phyloP scores from a whole-genome alignment of 2,797 vertebrate genomes.

The Brachymystax lenok region DNA sequence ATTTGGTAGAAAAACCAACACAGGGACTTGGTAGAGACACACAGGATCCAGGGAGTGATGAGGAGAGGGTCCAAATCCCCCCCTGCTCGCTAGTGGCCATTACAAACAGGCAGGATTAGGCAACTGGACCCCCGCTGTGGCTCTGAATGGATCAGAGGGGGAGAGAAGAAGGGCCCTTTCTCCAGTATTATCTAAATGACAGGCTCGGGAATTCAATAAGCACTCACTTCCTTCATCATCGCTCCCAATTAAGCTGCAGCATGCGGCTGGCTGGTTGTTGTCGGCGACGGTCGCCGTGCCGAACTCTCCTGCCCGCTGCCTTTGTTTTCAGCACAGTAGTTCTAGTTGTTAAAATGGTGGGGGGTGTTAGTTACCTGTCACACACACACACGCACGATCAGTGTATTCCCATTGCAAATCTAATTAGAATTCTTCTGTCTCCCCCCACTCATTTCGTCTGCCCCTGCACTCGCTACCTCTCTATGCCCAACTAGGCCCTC shows the following conservation, averaged over 20 bases:
- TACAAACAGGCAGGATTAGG: slow-evolving; percentile 66
- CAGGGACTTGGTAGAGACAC: not conserved
- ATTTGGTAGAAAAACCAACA: slow-evolving; percentile 63
- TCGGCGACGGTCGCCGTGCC: slow-evolving; percentile 47
- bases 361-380: not conserved
- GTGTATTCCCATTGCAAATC: slow-evolving; percentile 1
- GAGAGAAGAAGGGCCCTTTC: slow-evolving; percentile 56
- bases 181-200: slow-evolving; percentile 70
- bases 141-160: slow-evolving; percentile 60
- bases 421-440: not conserved
- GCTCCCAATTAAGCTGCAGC: slow-evolving; percentile 63
- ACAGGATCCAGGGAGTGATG: slow-evolving; percentile 25
- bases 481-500: not conserved
- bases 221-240: slow-evolving; percentile 69
- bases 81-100: slow-evolving; percentile 45
- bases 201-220: slow-evolving; percentile 74
- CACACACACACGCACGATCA: not conserved
- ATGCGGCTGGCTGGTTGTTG: slow-evolving; percentile 61
- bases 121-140: slow-evolving; percentile 53
- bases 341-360: not conserved
- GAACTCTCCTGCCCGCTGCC: not conserved
- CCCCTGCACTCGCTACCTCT: not conserved
- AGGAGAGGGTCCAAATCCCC: slow-evolving; percentile 54
- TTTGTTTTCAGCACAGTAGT: not conserved
- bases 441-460: not conserved